Evolutionary conservation across 2,888 invertebrate genomes (phyloP).

Genomic region (Actias luna): DNA sequence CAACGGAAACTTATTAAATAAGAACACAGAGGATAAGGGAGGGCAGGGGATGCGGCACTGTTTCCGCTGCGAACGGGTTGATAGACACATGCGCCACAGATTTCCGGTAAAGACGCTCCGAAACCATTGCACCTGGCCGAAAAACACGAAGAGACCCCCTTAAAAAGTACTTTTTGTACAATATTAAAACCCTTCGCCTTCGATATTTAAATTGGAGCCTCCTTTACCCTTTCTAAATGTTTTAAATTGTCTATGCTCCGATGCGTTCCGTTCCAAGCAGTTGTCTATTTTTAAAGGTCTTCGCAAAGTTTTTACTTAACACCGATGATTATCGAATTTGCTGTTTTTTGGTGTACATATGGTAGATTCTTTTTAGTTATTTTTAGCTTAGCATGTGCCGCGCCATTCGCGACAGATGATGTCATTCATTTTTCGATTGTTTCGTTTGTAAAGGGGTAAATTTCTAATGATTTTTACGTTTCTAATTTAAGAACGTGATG

Average conservation of each 20-base stretch:
- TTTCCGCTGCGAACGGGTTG: slow-evolving; percentile 74
- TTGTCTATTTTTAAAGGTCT: slow-evolving; percentile 56
- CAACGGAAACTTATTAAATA: slow-evolving; percentile 51
- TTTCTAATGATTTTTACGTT: slow-evolving; percentile 30
- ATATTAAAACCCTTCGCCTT: slow-evolving; percentile 63
- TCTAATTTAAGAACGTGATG: slow-evolving; percentile 46
- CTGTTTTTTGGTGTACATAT: slow-evolving; percentile 64
- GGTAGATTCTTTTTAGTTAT: slow-evolving; percentile 69
- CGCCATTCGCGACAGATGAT: slow-evolving; percentile 73
- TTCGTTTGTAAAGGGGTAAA: slow-evolving; percentile 60
- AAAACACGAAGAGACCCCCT: slow-evolving; percentile 48
- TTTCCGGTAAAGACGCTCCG: slow-evolving; percentile 74
- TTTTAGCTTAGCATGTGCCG: slow-evolving; percentile 74
- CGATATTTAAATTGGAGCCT: slow-evolving; percentile 54
- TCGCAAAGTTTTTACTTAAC: slow-evolving; percentile 25
- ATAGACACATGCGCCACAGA: slow-evolving; percentile 74
- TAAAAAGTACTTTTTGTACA: slow-evolving; percentile 56
- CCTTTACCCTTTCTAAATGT: slow-evolving; percentile 62
- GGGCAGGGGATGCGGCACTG: slow-evolving; percentile 67
- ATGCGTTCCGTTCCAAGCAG: slow-evolving; percentile 39
- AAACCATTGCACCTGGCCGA: slow-evolving; percentile 70
- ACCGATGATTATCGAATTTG: slow-evolving; percentile 53
- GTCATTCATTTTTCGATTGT: slow-evolving; percentile 70
- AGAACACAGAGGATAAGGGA: slow-evolving; percentile 44
- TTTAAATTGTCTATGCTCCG: slow-evolving; percentile 53